Conservation (phyloP, 1,140 invertebrate species). For the Penaeus japonicus region DNA sequence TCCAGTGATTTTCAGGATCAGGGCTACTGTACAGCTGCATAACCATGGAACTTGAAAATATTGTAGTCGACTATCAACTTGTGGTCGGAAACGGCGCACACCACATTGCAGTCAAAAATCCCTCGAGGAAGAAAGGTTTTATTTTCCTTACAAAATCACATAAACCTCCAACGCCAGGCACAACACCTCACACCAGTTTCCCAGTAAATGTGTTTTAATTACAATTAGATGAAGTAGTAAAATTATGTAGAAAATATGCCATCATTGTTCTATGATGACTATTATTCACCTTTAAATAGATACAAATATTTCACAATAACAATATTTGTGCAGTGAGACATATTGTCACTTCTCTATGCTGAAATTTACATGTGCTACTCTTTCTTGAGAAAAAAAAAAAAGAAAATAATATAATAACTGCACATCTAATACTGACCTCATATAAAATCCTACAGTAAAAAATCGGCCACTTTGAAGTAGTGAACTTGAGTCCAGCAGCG, state of each 20-base stretch:
- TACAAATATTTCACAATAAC: slow-evolving; percentile 57
- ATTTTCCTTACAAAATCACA: slow-evolving; percentile 26
- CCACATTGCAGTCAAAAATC: slow-evolving; percentile 16
- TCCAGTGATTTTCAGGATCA: too few relatives aligned
- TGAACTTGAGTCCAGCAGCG: slow-evolving; percentile 37
- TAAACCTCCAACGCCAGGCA: slow-evolving; percentile 28
- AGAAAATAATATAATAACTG: slow-evolving; percentile 20
- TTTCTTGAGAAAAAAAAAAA: slow-evolving; percentile 31
- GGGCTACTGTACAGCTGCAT: too few relatives aligned
- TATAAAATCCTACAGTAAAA: slow-evolving; percentile 56
- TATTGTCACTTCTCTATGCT: slow-evolving; percentile 52
- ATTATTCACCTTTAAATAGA: slow-evolving; percentile 49
- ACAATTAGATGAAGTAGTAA: slow-evolving; percentile 57
- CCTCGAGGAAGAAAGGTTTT: too few relatives aligned
- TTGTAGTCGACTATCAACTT: too few relatives aligned
- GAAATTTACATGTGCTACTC: slow-evolving; percentile 55
- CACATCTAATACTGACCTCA: slow-evolving; percentile 57
- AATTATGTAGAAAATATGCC: slow-evolving; percentile 56
- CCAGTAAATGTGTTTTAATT: slow-evolving; percentile 52
- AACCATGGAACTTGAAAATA: too few relatives aligned
- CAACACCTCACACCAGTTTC: slow-evolving; percentile 34
- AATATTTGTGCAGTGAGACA: slow-evolving; percentile 56
- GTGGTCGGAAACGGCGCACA: neutral
- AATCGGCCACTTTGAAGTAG: slow-evolving; percentile 45
- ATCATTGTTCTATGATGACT: slow-evolving; percentile 42